Percentiles rank a stretch among this genome's conserved stretches.
phyloP scores from a whole-genome alignment of 2,113 vertebrate species.

The Camelus bactrianus region DNA sequence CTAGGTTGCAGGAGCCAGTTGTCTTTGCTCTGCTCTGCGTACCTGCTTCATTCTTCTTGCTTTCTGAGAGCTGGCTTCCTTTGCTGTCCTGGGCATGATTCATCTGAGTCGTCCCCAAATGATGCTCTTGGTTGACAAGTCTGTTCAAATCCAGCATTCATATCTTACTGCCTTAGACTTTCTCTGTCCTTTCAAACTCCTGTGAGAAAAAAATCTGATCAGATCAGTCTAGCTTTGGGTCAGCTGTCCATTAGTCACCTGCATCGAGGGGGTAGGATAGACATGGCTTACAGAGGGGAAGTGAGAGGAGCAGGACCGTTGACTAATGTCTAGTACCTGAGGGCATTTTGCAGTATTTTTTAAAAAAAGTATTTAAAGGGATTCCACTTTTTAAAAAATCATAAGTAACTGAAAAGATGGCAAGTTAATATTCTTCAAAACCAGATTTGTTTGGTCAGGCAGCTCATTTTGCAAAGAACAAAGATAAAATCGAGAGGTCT shows the following conservation, averaged over 20 bases:
- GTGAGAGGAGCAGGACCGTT: neutral
- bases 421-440: neutral
- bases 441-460: neutral
- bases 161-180: neutral
- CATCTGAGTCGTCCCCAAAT: neutral
- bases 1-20: neutral
- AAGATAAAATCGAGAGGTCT: neutral
- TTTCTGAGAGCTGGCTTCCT: neutral
- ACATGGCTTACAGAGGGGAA: neutral
- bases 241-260: neutral
- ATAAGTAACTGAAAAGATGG: constrained; percentile 11
- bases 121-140: neutral
- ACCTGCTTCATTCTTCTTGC: too few species aligned
- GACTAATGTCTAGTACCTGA: neutral
- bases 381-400: neutral
- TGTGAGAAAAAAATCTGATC: neutral
- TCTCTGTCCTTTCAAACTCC: constrained; percentile 18
- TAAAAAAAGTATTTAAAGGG: neutral
- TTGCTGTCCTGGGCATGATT: neutral
- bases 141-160: neutral
- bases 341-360: neutral
- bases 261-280: neutral
- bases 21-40: neutral
- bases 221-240: neutral
- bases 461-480: neutral